Percentiles rank a stretch among this genome's conserved stretches.
phyloP scores from a whole-genome alignment of 1,140 invertebrate species.

The Hyphantria cunea region DNA sequence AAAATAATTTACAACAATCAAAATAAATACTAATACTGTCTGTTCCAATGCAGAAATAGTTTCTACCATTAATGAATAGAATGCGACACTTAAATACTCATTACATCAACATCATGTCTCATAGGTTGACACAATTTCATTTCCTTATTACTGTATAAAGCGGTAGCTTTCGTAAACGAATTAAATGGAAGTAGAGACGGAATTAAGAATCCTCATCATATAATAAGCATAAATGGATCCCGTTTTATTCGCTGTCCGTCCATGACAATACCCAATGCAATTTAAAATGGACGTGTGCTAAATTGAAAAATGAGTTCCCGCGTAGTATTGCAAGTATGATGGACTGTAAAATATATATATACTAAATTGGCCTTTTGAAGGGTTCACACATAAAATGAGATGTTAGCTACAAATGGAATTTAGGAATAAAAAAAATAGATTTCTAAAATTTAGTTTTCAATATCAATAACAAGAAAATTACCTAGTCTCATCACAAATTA shows the following conservation, averaged over 20 bases:
- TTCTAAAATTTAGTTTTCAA: too few species aligned
- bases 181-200: constrained; percentile 11
- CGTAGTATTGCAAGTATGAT: background rate
- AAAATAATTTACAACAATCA: too few species aligned
- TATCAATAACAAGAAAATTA: too few species aligned
- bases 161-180: constrained; percentile 12
- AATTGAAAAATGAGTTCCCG: constrained; percentile 25
- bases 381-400: background rate
- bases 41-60: background rate
- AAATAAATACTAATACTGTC: background rate
- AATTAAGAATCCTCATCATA: constrained; percentile 8
- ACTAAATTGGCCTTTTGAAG: background rate
- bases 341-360: background rate
- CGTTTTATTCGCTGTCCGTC: background rate
- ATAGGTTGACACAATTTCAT: background rate
- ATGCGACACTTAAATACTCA: background rate
- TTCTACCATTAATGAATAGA: background rate
- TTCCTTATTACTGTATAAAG: constrained; percentile 21
- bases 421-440: too few species aligned
- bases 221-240: constrained; percentile 14
- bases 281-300: constrained; percentile 22
- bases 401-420: too few species aligned
- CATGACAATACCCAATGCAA: constrained; percentile 20
- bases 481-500: too few species aligned
- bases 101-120: background rate